Evolutionary conservation across 2,797 vertebrate species (phyloP).

Genomic region (Neopelma chrysocephalum): DNA sequence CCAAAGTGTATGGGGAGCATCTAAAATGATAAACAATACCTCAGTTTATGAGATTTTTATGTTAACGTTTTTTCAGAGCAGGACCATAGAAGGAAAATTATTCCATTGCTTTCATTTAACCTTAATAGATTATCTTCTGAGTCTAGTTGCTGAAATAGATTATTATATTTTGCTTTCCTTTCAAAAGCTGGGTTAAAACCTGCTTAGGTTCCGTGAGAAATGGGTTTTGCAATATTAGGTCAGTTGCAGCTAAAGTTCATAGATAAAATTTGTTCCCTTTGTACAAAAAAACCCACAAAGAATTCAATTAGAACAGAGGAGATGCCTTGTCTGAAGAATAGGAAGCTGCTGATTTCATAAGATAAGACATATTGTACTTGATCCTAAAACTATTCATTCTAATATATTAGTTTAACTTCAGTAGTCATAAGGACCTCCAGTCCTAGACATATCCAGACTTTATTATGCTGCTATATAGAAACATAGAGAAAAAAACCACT

Average conservation of each 20-base stretch:
- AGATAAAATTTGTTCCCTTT: not conserved
- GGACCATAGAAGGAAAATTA: not conserved
- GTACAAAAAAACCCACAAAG: not conserved
- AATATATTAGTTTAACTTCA: not conserved
- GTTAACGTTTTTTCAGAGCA: conserved; percentile 31
- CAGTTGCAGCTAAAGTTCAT: conserved; percentile 41
- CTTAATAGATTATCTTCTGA: conserved; percentile 28
- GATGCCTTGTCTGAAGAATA: conserved; percentile 14
- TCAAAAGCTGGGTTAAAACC: conserved; percentile 71
- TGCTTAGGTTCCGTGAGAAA: conserved; percentile 64
- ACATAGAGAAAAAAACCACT: not conserved
- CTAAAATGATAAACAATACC: not conserved
- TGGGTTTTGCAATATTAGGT: conserved; percentile 59
- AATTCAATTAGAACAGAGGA: conserved; percentile 27
- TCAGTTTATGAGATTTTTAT: not conserved
- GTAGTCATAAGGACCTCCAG: not conserved
- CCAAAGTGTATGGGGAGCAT: not conserved
- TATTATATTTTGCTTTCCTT: conserved; percentile 59
- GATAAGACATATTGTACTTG: not conserved
- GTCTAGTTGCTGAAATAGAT: conserved; percentile 26
- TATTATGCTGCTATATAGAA: not conserved
- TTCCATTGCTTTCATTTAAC: conserved; percentile 39
- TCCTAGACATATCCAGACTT: not conserved
- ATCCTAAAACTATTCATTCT: not conserved
- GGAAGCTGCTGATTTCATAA: not conserved